Evolutionary conservation across 2,888 invertebrate species (phyloP), one percentile per base, ranked within the genome.

Genomic region (Dynastes maya): DNA sequence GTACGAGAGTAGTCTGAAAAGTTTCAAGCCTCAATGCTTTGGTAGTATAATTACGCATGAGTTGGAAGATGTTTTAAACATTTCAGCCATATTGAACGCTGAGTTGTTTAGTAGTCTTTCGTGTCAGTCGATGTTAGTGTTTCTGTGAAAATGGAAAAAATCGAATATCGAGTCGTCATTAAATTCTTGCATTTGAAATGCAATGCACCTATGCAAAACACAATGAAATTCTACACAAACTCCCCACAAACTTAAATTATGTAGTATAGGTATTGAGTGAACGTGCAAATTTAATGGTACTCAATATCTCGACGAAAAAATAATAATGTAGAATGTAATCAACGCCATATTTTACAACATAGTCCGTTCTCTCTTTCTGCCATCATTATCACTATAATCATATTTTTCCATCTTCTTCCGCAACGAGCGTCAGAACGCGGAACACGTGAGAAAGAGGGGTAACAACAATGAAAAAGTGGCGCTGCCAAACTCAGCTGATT

Each of bases 401-500:
- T 27, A 13, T 22, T 6, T 51, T 74, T 45, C 61, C 45, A 2
- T 68, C 68, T 68, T 58, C 55, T 64, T 49, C n/a, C n/a, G 27
- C n/a, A 37, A 16, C 63, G 45, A 64, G 13, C 29, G 13, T 45
- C 8, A 64, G 71, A 58, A 53, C 29, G 29, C 58, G 68, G 63
- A 65, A 53, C 16, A 58, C 49, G 71, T 71, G 71, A 71, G 70
- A 65, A 64, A 79, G 67, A 76, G 77, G 65, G 79, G 82, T 81
- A 83, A 82, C 83, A 84, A 83, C 83, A 84, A 83, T 84, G 84
- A 84, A 84, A 84, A 84, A 84, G 83, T 81, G 83, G 71, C 79
- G 80, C 83, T 82, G 83, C 83, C 85, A 83, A 81, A 82, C 81
- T 80, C 83, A 83, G 83, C 84, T 86, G 86, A 86, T 87, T 86